Conservation (phyloP, 2,888 invertebrate genomes). For the Sphinx pinastri region DNA sequence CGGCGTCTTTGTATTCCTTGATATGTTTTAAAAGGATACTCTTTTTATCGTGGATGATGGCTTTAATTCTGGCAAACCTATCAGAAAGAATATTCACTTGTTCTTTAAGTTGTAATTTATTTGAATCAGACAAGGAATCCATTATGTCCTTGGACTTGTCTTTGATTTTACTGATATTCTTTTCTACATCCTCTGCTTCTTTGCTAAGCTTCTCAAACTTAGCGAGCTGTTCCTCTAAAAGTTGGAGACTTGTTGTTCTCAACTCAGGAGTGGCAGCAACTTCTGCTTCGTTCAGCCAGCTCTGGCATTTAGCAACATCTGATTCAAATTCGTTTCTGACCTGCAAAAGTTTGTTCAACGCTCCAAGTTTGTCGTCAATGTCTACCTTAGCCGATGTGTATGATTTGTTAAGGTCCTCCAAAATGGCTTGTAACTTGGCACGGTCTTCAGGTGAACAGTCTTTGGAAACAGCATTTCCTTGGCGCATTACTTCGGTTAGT, state of each 20-base stretch:
- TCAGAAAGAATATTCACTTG: slow-evolving; percentile 91
- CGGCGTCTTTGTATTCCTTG: slow-evolving; percentile 91
- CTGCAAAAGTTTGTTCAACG: slow-evolving; percentile 88
- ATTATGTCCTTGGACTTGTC: slow-evolving; percentile 92
- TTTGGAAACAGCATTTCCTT: slow-evolving; percentile 89
- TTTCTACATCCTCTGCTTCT: slow-evolving; percentile 88
- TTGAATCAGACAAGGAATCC: slow-evolving; percentile 92
- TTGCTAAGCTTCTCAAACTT: slow-evolving; percentile 92
- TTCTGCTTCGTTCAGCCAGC: slow-evolving; percentile 96
- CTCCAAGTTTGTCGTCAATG: slow-evolving; percentile 88
- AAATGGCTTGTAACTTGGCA: slow-evolving; percentile 85
- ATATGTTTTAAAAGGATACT: slow-evolving; percentile 90
- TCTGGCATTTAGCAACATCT: slow-evolving; percentile 90
- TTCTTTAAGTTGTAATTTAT: slow-evolving; percentile 92
- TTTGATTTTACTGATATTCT: slow-evolving; percentile 88
- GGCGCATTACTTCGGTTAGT: slow-evolving; percentile 89
- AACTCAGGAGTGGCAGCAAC: slow-evolving; percentile 92
- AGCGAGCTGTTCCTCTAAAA: slow-evolving; percentile 93
- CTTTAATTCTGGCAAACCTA: slow-evolving; percentile 89
- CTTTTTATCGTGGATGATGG: slow-evolving; percentile 90
- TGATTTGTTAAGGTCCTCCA: slow-evolving; percentile 88
- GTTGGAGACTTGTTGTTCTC: slow-evolving; percentile 90
- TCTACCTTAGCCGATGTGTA: slow-evolving; percentile 89
- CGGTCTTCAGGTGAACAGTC: slow-evolving; percentile 91
- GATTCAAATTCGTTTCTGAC: slow-evolving; percentile 92